These are phyloP conservation scores for Phenganax marumi DNA, from an alignment of 92 coral and sea anemone genomes.

Conservation along the genomic window DNA sequence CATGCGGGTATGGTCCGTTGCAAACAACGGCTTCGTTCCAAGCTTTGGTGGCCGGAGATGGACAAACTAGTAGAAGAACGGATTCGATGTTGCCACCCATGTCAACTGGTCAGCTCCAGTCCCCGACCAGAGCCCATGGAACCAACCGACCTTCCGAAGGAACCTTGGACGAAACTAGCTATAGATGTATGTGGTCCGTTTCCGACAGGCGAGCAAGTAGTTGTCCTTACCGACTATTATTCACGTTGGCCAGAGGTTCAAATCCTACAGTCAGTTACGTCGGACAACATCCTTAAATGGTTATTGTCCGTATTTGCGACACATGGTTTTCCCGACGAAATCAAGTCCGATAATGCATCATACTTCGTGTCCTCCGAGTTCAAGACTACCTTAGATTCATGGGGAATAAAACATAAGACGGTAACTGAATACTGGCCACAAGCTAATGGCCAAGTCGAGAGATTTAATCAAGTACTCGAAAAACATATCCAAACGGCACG, in stretches of 20 bases:
- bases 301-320: slow-evolving; percentile 46
- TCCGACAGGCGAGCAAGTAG: slow-evolving; percentile 55
- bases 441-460: slow-evolving; percentile 54
- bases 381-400: slow-evolving; percentile 43
- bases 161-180: slow-evolving; percentile 28
- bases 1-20: slow-evolving; percentile 57
- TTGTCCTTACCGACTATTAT: slow-evolving; percentile 58
- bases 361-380: slow-evolving; percentile 60
- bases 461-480: slow-evolving; percentile 43
- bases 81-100: slow-evolving; percentile 29
- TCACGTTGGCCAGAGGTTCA: slow-evolving; percentile 61
- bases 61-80: slow-evolving; percentile 47
- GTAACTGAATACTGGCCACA: slow-evolving; percentile 57
- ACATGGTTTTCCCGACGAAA: slow-evolving; percentile 53
- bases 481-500: slow-evolving; percentile 51
- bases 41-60: slow-evolving; percentile 57
- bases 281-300: slow-evolving; percentile 47
- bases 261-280: slow-evolving; percentile 31
- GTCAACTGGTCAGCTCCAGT: slow-evolving; percentile 33
- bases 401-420: slow-evolving; percentile 49
- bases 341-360: slow-evolving; percentile 64
- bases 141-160: slow-evolving; percentile 56
- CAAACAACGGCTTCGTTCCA: slow-evolving; percentile 55
- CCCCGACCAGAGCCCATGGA: slow-evolving; percentile 54
- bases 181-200: slow-evolving; percentile 64